Conservation (phyloP, 2,797 vertebrate genomes). For the Tarsius wallacei region DNA sequence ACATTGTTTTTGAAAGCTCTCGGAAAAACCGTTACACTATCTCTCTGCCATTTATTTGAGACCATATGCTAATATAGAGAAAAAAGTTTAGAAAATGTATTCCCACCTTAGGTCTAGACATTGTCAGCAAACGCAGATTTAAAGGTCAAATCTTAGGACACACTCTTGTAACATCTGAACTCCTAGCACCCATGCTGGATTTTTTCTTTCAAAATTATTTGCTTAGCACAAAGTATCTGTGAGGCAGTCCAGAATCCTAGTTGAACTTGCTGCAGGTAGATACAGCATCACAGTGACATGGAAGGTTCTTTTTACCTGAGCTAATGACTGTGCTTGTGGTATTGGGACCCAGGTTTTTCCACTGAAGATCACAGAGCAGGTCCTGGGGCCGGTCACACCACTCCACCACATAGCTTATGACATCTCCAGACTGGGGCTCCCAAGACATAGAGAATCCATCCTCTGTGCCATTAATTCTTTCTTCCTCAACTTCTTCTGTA, state of each 20-base stretch:
- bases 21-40: not conserved
- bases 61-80: not conserved
- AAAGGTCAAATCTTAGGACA: not conserved
- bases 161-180: not conserved
- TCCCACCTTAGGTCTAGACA: not conserved
- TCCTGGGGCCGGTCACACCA: slow-evolving; percentile 91
- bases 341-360: slow-evolving; percentile 90
- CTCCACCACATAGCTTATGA: slow-evolving; percentile 93
- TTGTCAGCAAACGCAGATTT: not conserved
- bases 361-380: slow-evolving; percentile 90
- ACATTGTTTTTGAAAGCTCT: too few species aligned
- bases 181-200: not conserved
- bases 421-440: slow-evolving; percentile 81
- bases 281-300: not conserved
- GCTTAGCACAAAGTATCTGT: not conserved
- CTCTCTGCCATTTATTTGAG: not conserved
- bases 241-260: not conserved
- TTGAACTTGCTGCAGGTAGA: too few species aligned
- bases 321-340: slow-evolving; percentile 89
- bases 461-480: slow-evolving; percentile 84
- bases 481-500: slow-evolving; percentile 78
- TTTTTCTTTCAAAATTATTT: not conserved
- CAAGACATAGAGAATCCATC: slow-evolving; percentile 92
- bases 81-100: not conserved
- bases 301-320: slow-evolving; percentile 89